Conservation (phyloP, 1,140 invertebrate species). For the Atta colombica region DNA sequence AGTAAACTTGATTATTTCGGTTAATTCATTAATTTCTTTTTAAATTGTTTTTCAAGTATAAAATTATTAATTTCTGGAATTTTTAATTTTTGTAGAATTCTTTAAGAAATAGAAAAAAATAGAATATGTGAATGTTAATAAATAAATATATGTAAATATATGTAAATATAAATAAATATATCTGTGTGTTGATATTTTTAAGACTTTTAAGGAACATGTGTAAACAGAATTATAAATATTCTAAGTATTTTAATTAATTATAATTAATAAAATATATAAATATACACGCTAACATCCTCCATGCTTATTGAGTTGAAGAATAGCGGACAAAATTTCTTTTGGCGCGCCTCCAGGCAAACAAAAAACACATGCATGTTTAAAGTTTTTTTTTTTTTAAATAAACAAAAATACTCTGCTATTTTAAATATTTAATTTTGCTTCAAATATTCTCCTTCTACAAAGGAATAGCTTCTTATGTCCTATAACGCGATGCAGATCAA, state of each 20-base stretch:
- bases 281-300: neutral
- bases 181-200: neutral
- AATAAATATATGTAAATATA: neutral
- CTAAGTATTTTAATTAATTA: neutral
- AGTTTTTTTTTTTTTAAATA: neutral
- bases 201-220: neutral
- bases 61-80: neutral
- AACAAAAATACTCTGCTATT: neutral
- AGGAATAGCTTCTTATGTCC: neutral
- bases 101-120: neutral
- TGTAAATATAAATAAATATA: too few species aligned
- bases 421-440: constrained; percentile 2
- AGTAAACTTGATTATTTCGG: neutral
- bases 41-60: neutral
- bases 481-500: neutral
- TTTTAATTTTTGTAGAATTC: constrained; percentile 7
- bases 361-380: neutral
- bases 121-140: neutral
- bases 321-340: neutral
- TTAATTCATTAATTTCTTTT: neutral
- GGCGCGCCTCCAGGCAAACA: neutral
- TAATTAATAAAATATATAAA: neutral
- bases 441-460: neutral
- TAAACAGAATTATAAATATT: neutral
- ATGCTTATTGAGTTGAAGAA: neutral